phyloP scores from a whole-genome alignment of 2,888 invertebrate genomes.

The Cristatella mucedo region DNA sequence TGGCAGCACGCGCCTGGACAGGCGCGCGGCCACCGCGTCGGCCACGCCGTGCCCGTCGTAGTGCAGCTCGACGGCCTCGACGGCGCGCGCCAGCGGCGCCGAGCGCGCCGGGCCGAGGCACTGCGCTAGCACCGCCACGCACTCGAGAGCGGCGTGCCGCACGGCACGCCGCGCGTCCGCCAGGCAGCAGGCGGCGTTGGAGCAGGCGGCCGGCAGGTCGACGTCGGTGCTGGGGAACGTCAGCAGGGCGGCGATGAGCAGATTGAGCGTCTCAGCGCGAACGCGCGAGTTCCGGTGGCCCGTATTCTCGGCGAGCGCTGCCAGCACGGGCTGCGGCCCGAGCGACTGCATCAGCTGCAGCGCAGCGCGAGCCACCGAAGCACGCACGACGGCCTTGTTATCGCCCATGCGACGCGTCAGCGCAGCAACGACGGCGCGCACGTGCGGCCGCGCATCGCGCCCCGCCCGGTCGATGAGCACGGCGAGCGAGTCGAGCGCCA shows the following conservation, averaged over 20 bases:
- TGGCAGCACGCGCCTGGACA: constrained; percentile 58
- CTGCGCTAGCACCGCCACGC: constrained; percentile 60
- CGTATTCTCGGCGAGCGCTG: constrained; percentile 42
- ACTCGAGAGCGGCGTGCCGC: constrained; percentile 60
- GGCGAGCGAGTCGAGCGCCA: constrained; percentile 40
- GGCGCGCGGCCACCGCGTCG: constrained; percentile 55
- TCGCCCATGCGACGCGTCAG: constrained; percentile 41
- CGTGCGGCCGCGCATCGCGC: constrained; percentile 37
- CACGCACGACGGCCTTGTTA: constrained; percentile 41
- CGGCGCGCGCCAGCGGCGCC: constrained; percentile 45
- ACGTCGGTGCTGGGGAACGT: constrained; percentile 63
- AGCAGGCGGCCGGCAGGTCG: constrained; percentile 42
- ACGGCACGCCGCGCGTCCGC: constrained; percentile 55
- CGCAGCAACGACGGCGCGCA: constrained; percentile 40
- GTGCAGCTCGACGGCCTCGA: constrained; percentile 38
- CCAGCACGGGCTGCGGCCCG: constrained; percentile 43
- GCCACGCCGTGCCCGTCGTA: constrained; percentile 40
- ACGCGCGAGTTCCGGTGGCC: constrained; percentile 44
- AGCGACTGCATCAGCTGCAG: constrained; percentile 43
- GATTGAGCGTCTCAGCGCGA: constrained; percentile 57
- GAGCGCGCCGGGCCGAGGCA: constrained; percentile 46
- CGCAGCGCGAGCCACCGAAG: constrained; percentile 41
- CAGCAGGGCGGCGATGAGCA: constrained; percentile 57
- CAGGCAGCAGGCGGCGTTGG: constrained; percentile 39
- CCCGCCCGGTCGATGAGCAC: constrained; percentile 39